phyloP scores from a whole-genome alignment of 2,797 vertebrate species.

The Spondyliosoma cantharus region DNA sequence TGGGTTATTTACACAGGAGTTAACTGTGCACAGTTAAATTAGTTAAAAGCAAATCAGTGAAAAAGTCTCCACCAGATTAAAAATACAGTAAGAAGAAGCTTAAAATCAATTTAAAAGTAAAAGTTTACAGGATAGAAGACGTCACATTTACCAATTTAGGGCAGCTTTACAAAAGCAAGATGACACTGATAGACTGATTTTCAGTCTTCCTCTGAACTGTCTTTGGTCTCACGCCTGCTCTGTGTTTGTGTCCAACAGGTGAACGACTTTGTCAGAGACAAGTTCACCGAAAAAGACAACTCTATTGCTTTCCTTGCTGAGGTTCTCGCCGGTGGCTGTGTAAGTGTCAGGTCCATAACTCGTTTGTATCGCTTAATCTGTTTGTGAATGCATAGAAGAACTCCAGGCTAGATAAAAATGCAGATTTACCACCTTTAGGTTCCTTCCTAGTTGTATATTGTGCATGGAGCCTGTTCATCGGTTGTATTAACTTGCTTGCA shows the following conservation, averaged over 20 bases:
- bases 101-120: not conserved
- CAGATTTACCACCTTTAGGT: not conserved
- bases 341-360: conserved; percentile 82
- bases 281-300: conserved; percentile 90
- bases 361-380: not conserved
- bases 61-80: not conserved
- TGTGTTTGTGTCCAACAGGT: conserved; percentile 82
- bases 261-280: conserved; percentile 98
- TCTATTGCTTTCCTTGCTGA: conserved; percentile 91
- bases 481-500: conserved; percentile 26
- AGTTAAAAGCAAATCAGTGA: not conserved
- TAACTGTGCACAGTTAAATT: not conserved
- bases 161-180: not conserved
- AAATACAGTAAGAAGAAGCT: not conserved
- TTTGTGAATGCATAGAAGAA: conserved; percentile 19
- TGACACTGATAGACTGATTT: not conserved
- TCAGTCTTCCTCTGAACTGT: not conserved
- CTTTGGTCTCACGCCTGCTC: not conserved
- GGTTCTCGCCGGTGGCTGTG: conserved; percentile 93
- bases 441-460: not conserved
- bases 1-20: not conserved
- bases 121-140: not conserved
- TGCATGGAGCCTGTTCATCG: conserved; percentile 24
- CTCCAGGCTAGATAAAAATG: not conserved
- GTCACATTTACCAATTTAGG: not conserved